A percentile compares a stretch with the other conserved stretches of the same genome.
phyloP scores from a whole-genome alignment of 2,797 vertebrate species.

The Enteromius anoplus region DNA sequence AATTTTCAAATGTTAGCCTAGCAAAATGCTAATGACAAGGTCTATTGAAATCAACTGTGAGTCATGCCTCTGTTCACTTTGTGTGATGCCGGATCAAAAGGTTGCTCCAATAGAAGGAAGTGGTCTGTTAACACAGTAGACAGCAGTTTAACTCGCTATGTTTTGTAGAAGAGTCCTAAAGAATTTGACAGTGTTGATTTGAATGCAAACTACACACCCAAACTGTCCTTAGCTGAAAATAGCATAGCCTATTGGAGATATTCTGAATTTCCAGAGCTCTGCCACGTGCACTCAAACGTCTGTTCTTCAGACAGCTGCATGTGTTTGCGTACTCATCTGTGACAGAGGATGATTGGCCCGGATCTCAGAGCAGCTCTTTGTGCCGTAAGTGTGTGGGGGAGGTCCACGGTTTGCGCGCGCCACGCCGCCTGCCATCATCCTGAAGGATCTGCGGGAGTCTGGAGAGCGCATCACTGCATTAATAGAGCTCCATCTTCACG shows the following conservation, averaged over 20 bases:
- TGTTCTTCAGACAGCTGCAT: conserved; percentile 41
- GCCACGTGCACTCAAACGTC: background rate
- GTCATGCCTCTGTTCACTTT: background rate
- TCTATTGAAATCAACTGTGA: background rate
- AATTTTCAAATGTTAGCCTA: background rate
- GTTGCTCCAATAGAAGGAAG: background rate
- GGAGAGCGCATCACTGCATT: conserved; percentile 49
- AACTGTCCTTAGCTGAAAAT: background rate
- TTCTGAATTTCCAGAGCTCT: background rate
- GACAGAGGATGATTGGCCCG: conserved; percentile 42
- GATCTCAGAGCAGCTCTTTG: conserved; percentile 48
- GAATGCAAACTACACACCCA: background rate
- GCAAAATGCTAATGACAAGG: background rate
- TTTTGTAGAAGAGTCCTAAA: background rate
- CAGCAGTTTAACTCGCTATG: background rate
- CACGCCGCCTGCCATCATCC: conserved; percentile 44
- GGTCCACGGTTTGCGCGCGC: background rate
- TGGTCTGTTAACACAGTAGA: background rate
- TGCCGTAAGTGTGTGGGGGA: conserved; percentile 37
- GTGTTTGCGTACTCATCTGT: conserved; percentile 48
- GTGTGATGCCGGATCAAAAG: background rate
- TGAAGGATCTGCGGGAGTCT: conserved; percentile 48
- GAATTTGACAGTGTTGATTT: background rate
- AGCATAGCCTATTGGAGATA: background rate
- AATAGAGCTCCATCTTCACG: conserved; percentile 55